Percentiles rank a stretch among this genome's conserved stretches.
Conservation (phyloP, 2,888 invertebrate species). For the Pedicia rivosa region DNA sequence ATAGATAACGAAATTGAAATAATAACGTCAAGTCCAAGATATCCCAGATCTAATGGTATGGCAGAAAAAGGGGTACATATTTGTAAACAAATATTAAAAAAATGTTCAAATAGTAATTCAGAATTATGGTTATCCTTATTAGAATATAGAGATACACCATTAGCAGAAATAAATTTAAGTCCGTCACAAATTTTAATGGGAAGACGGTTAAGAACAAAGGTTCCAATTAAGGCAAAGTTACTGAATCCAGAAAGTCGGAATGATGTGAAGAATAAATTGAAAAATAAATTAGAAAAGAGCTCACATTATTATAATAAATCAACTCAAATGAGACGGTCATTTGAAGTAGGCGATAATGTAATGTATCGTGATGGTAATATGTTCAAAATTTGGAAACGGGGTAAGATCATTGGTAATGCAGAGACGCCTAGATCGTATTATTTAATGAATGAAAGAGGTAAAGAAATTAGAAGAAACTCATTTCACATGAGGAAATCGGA, state of each 20-base stretch:
- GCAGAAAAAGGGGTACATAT: constrained; percentile 14
- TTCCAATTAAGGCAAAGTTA: constrained; percentile 5
- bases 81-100: constrained; percentile 12
- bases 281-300: too few species aligned
- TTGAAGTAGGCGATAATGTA: background rate
- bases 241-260: background rate
- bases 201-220: constrained; percentile 10
- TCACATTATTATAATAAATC: too few species aligned
- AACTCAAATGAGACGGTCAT: too few species aligned
- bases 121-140: constrained; percentile 6
- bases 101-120: constrained; percentile 8
- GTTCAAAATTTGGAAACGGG: background rate
- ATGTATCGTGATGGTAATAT: background rate
- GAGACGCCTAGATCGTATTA: too few species aligned
- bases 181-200: constrained; percentile 12
- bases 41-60: constrained; percentile 15
- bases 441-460: too few species aligned
- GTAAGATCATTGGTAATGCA: background rate
- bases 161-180: constrained; percentile 9
- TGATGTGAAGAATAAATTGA: too few species aligned
- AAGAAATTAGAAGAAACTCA: too few species aligned
- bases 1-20: constrained; percentile 12
- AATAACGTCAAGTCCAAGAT: constrained; percentile 13
- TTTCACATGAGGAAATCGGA: too few species aligned
- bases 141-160: constrained; percentile 12